Base-by-base conservation (phyloP, 1,140 invertebrate species). In the Drosophila elegans region DNA sequence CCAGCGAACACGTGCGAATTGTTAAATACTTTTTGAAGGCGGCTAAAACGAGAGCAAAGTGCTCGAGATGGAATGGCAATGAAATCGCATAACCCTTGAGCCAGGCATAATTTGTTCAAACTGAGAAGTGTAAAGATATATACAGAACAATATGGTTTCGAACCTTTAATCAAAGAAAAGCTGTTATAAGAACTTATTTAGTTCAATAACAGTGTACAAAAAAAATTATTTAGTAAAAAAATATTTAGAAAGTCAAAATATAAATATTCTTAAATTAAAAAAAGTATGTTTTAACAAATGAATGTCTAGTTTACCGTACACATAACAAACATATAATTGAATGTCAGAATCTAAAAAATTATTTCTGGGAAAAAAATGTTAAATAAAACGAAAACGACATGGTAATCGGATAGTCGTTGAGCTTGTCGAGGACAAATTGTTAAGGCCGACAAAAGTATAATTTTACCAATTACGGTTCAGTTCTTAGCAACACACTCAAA, bases 391-490 rank as follows among this genome's bases (percentile, higher is more conserved):
- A 32, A 52, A 64, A 25, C 9, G 49, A 49, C 48, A 48, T 41
- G 41, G 66, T 42, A 71, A 72, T 32, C n/a, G 21, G 66, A 71
- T 71, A 71, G 42, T 32, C 16, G n/a, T 71, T 25, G 39, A 11
- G 16, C 45, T 6, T 32, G 29, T 32, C 42, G 27, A 38, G 39
- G 32, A 53, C 38, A 29, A 36, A 45, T 67, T 54, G 34, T 54
- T 38, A 45, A 46, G 53, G 38, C 32, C 9, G 12, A 25, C 13
- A 25, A 74, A 80, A 51, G 80, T 84, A 62, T 83, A 66, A 48
- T 69, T 83, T 83, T 71, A 78, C 78, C 76, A 83, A 84, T 82
- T 82, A 82, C 55, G 32, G 10, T 29, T 13, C 13, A 9, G 72
- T 73, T 56, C 67, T 16, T 57, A 51, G 36, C 66, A 68, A 46